Evolutionary conservation across 2,113 vertebrate species (phyloP), one percentile per base, ranked within the genome.

Genomic region (Cyanoderma ruficeps): DNA sequence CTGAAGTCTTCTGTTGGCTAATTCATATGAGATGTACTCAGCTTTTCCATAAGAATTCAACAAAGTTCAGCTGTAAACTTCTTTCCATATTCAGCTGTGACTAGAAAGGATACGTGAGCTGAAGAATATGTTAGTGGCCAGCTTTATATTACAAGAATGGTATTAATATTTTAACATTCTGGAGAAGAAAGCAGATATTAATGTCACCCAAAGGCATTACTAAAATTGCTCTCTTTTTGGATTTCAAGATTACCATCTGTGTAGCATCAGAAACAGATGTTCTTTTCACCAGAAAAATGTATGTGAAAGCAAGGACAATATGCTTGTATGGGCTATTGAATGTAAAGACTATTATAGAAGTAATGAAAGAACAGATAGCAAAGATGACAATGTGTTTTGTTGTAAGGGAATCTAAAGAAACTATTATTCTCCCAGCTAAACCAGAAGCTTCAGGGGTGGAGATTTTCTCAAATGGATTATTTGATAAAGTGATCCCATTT

Each of bases 201-300:
- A 91, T 95, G 92, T 77, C 63, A 85, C 91, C 93, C 89, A 89
- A 87, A 96, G 87, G 90, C 94, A 88, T 77, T 90, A 91, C 59
- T 94, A 70, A 90, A 96, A 96, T 89, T 56, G 63, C 44, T 96
- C 39, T 85, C 67, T 85, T 96, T 96, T 96, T 90, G 47, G 67
- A 80, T 95, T 93, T 95, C 61, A 90, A 86, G 78, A 93, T 94
- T 95, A 70, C 93, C 94, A 96, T 96, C 95, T 97, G 93, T 83
- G 71, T 94, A 80, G 87, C 87, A 90, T 86, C 84, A 96, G 91
- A 85, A 96, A 83, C 93, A 96, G 94, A 94, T 96, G 94, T 96
- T 96, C 95, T 93, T 96, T 97, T 96, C 81, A 94, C 67, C 33
- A 94, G 87, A 93, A 96, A 91, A 93, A 85, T 63, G 46, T 95